A percentile compares a stretch with the other conserved stretches of the same genome.
phyloP scores from a whole-genome alignment of 1,140 invertebrate genomes.

The Drosophila auraria region DNA sequence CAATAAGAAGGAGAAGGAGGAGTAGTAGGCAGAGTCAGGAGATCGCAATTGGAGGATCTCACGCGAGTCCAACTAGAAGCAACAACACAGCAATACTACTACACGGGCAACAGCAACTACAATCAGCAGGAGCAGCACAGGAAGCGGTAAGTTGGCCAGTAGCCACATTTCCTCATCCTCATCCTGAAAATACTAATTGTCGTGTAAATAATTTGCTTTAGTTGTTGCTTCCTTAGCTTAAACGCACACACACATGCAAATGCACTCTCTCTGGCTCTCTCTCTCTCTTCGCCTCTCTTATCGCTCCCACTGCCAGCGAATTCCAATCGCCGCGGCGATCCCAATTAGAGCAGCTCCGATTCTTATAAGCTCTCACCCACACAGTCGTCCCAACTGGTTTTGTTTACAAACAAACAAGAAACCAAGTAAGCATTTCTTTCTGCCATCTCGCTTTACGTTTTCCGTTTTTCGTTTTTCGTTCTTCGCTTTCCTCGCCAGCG shows the following conservation, averaged over 20 bases:
- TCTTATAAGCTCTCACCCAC: constrained; percentile 34
- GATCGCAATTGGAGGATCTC: background rate
- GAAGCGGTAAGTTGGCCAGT: constrained; percentile 61
- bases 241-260: constrained; percentile 8
- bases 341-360: constrained; percentile 24
- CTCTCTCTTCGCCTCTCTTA: background rate
- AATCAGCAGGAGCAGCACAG: constrained; percentile 46
- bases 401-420: constrained; percentile 74
- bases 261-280: constrained; percentile 8
- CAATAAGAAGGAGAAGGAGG: constrained; percentile 2
- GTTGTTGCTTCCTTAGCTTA: constrained; percentile 15
- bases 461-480: constrained; percentile 2
- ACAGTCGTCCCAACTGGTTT: constrained; percentile 66
- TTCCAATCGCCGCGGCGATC: constrained; percentile 27
- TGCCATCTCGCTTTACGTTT: constrained; percentile 40
- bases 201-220: constrained; percentile 28
- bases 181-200: background rate
- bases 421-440: constrained; percentile 62
- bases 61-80: background rate
- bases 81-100: background rate
- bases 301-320: constrained; percentile 2
- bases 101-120: background rate
- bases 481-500: constrained; percentile 37
- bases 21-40: constrained; percentile 4
- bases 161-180: background rate